These are phyloP conservation scores for Morinoia aosen DNA, from an alignment of 2,888 invertebrate species.

Conservation along the genomic window DNA sequence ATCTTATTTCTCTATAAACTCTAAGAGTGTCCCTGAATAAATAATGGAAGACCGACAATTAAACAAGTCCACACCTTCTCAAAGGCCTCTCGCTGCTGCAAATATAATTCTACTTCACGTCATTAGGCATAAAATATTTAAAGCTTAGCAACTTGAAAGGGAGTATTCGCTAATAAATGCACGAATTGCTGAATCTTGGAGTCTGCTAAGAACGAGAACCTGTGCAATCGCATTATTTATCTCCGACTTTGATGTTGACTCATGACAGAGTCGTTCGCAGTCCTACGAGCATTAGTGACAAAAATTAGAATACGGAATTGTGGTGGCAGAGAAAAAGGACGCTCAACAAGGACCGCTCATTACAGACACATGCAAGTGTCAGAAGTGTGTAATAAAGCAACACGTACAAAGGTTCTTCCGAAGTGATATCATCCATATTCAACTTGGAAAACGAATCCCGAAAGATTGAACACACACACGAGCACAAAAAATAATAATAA, in stretches of 20 bases:
- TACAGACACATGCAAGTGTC: background rate
- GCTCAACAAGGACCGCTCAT: background rate
- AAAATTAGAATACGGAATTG: background rate
- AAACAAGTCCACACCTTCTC: constrained; percentile 9
- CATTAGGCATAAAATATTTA: constrained; percentile 25
- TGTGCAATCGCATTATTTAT: constrained; percentile 5
- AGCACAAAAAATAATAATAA: background rate
- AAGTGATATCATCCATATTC: background rate
- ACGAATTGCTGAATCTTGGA: constrained; percentile 11
- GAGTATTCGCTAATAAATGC: constrained; percentile 23
- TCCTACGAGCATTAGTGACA: background rate
- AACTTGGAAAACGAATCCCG: background rate
- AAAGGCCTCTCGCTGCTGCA: background rate
- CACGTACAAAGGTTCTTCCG: background rate
- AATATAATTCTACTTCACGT: constrained; percentile 26
- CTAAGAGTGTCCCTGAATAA: background rate
- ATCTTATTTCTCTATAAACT: background rate
- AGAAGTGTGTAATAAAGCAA: background rate
- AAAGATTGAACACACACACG: background rate
- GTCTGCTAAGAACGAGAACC: constrained; percentile 3
- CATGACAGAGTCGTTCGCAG: background rate
- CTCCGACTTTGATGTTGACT: constrained; percentile 14
- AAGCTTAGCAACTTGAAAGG: constrained; percentile 25
- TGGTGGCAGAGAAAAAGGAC: background rate
- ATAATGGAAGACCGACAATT: background rate